A percentile compares a stretch with the other conserved stretches of the same genome.
Evolutionary conservation across 2,113 vertebrate genomes (phyloP).

Genomic region (Morone saxatilis): DNA sequence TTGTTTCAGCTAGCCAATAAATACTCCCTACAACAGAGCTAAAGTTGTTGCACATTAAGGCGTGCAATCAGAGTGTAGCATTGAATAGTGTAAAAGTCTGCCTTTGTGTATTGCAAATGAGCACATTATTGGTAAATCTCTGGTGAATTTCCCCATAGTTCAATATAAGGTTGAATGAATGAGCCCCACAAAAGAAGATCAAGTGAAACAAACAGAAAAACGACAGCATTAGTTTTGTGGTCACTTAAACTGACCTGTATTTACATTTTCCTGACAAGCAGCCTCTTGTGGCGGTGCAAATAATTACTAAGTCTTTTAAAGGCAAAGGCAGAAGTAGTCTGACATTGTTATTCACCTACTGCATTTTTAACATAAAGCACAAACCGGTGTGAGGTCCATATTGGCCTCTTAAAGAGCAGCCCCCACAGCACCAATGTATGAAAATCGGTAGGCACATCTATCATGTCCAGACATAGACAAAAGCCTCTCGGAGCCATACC

Average conservation of each 20-base stretch:
- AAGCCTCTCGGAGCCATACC: no score
- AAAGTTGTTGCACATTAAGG: neutral
- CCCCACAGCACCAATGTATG: no score
- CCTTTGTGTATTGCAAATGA: neutral
- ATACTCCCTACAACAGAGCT: constrained; percentile 13
- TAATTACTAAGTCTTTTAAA: neutral
- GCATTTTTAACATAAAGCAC: neutral
- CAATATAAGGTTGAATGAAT: no score
- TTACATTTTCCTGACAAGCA: neutral
- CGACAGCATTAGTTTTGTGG: neutral
- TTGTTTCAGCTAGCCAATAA: constrained; percentile 34
- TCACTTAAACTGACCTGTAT: neutral
- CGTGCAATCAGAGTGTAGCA: constrained; percentile 1
- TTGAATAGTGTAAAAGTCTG: neutral
- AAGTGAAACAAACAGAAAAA: neutral
- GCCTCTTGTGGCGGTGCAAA: neutral
- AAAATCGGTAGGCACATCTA: no score
- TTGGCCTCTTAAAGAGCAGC: no score
- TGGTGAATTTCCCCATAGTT: neutral
- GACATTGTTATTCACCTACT: neutral
- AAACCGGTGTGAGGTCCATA: no score
- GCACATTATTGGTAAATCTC: neutral
- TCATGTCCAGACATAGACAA: no score
- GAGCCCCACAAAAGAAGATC: neutral
- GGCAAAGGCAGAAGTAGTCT: no score